These are phyloP conservation scores for Lamprologus speciosus DNA, from an alignment of 2,113 vertebrate species.

Conservation along the genomic window DNA sequence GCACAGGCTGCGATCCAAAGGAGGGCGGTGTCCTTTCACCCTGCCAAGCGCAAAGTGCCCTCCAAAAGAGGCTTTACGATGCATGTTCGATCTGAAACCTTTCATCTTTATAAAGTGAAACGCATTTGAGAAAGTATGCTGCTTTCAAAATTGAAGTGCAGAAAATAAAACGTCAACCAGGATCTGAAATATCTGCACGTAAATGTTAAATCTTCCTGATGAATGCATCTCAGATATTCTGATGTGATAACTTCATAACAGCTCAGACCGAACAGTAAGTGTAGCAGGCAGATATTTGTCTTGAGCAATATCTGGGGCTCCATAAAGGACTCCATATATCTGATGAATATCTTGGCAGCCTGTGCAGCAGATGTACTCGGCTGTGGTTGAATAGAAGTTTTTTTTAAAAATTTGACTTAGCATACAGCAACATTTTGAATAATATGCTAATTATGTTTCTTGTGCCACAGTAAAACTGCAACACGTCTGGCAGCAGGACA, in stretches of 20 bases:
- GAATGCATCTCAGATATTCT: background rate
- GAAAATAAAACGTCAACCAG: background rate
- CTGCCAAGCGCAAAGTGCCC: background rate
- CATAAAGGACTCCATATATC: background rate
- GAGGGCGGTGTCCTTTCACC: background rate
- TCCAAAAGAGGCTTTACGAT: background rate
- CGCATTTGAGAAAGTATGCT: background rate
- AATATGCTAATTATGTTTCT: background rate
- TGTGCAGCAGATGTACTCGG: background rate
- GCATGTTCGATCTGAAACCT: background rate
- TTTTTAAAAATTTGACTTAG: accelerated
- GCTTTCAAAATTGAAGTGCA: background rate
- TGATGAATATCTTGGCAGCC: background rate
- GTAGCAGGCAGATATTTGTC: background rate
- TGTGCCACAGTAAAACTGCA: background rate
- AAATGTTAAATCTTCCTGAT: background rate
- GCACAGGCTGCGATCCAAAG: background rate
- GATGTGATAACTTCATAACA: background rate
- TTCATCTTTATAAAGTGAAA: background rate
- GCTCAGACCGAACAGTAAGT: background rate
- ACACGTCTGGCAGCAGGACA: background rate
- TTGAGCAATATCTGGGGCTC: background rate
- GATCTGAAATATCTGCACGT: background rate
- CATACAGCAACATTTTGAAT: background rate
- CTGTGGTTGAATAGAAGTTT: accelerated